Percentiles rank a stretch among this genome's conserved stretches.
Conservation (phyloP, 2,888 invertebrate genomes). For the Meliscaeva auricollis region DNA sequence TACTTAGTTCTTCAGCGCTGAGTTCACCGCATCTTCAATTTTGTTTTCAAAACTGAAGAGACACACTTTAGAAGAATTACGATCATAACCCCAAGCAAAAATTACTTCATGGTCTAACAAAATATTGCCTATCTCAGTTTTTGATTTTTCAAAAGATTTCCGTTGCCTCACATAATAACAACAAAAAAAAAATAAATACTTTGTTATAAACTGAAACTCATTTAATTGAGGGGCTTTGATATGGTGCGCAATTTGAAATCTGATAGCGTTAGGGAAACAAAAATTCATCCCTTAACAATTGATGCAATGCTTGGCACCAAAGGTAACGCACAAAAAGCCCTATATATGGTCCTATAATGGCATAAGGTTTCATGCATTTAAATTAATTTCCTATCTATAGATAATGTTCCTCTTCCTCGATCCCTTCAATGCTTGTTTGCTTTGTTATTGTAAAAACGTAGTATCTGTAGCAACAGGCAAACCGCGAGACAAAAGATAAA, state of each 20-base stretch:
- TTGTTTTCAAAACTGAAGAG: too few species aligned
- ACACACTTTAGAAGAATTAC: not conserved
- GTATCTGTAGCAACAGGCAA: slow-evolving; percentile 19
- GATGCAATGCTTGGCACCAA: slow-evolving; percentile 1
- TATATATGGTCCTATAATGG: not conserved
- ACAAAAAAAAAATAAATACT: not conserved
- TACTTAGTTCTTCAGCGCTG: too few species aligned
- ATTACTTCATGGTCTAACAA: not conserved
- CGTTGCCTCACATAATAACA: not conserved
- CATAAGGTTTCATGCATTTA: slow-evolving; percentile 26
- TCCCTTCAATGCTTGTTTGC: slow-evolving; percentile 4
- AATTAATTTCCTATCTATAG: slow-evolving; percentile 6
- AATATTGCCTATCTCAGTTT: not conserved
- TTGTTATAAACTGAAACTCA: not conserved
- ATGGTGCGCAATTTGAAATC: slow-evolving; percentile 21
- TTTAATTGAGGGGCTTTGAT: slow-evolving; percentile 21
- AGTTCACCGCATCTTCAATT: too few species aligned
- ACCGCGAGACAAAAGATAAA: slow-evolving; percentile 23
- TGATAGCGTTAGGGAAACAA: not conserved
- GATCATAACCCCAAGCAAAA: not conserved
- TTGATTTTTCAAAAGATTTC: not conserved
- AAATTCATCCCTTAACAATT: not conserved
- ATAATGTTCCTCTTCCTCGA: not conserved
- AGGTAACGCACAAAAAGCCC: not conserved
- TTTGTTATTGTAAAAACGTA: not conserved